phyloP scores from a whole-genome alignment of 1,140 invertebrate species.

The Microplitis mediator region DNA sequence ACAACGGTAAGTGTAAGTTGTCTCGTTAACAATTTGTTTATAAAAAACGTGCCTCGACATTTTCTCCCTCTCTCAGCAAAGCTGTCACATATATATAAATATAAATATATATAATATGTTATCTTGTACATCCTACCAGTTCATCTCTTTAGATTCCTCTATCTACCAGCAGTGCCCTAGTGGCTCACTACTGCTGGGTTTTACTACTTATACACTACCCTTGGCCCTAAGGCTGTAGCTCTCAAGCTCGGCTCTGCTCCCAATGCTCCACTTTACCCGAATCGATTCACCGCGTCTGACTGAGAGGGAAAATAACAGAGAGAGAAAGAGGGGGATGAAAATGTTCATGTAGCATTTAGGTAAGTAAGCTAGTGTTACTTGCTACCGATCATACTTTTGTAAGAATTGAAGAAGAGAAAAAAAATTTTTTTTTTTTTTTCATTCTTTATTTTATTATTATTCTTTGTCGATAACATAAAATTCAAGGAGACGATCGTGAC shows the following conservation, averaged over 20 bases:
- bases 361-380: slow-evolving; percentile 1
- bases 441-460: neutral
- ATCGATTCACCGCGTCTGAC: slow-evolving; percentile 19
- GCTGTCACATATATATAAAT: too few species aligned
- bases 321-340: neutral
- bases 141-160: too few species aligned
- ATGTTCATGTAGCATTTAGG: slow-evolving; percentile 2
- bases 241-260: neutral
- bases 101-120: too few species aligned
- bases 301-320: slow-evolving; percentile 1
- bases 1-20: slow-evolving; percentile 44
- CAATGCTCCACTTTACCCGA: slow-evolving; percentile 8
- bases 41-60: too few species aligned
- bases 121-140: too few species aligned
- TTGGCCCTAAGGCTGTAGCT: neutral
- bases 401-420: neutral
- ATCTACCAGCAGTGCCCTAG: too few species aligned
- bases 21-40: neutral
- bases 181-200: neutral
- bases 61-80: too few species aligned
- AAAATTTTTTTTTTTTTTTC: neutral
- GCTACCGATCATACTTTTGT: neutral
- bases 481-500: neutral
- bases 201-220: neutral
- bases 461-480: slow-evolving; percentile 2